phyloP scores from a whole-genome alignment of 1,140 invertebrate species.

The Sycophila sp. region DNA sequence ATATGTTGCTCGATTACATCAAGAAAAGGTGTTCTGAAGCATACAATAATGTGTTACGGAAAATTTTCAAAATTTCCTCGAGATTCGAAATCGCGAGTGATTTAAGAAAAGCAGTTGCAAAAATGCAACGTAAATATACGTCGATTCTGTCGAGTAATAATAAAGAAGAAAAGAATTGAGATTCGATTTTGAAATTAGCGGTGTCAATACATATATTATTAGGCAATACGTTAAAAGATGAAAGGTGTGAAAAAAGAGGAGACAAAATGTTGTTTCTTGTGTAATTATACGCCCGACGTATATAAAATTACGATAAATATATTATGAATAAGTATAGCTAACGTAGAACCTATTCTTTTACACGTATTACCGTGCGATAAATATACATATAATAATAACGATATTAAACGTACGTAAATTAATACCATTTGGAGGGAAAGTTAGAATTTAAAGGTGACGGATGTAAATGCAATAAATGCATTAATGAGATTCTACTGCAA shows the following conservation, averaged over 20 bases:
- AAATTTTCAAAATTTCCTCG: background rate
- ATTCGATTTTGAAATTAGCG: constrained; percentile 1
- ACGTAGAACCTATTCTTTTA: constrained; percentile 23
- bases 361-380: background rate
- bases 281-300: constrained; percentile 15
- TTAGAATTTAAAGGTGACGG: too few relatives aligned
- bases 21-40: too few relatives aligned
- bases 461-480: too few relatives aligned
- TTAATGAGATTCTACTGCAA: too few relatives aligned
- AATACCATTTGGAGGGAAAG: too few relatives aligned
- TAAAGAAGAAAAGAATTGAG: background rate
- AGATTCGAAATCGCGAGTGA: background rate
- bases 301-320: background rate
- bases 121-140: background rate
- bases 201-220: constrained; percentile 22
- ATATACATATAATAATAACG: constrained; percentile 29
- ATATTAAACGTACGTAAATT: background rate
- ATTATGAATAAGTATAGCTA: constrained; percentile 16
- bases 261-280: constrained; percentile 19
- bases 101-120: background rate
- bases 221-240: constrained; percentile 18
- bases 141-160: background rate
- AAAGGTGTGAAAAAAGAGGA: constrained; percentile 14
- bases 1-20: too few relatives aligned
- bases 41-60: too few relatives aligned